Conservation (phyloP, 2,888 invertebrate species). For the Cylindroiulus punctatus region DNA sequence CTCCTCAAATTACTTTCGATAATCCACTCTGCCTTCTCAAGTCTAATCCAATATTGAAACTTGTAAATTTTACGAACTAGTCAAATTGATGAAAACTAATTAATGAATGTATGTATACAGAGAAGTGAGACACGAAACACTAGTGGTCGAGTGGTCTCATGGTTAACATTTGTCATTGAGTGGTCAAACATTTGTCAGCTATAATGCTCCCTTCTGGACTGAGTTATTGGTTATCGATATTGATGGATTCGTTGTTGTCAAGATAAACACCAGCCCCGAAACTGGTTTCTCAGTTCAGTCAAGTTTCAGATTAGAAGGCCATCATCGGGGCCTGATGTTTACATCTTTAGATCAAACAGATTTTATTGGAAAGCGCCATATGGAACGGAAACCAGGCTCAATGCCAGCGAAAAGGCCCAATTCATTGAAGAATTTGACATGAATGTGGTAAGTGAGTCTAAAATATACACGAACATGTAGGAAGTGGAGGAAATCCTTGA, state of each 20-base stretch:
- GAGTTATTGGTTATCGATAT: slow-evolving; percentile 38
- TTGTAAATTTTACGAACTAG: not conserved
- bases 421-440: slow-evolving; percentile 30
- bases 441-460: slow-evolving; percentile 38
- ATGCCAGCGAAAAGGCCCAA: slow-evolving; percentile 19
- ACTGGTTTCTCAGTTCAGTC: not conserved
- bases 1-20: no score
- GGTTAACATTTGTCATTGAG: no score
- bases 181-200: not conserved
- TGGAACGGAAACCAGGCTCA: slow-evolving; percentile 21
- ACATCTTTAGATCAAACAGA: slow-evolving; percentile 15
- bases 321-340: slow-evolving; percentile 14
- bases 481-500: slow-evolving; percentile 21
- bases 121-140: not conserved
- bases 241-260: slow-evolving; percentile 1
- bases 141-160: not conserved
- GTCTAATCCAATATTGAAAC: not conserved
- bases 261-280: not conserved
- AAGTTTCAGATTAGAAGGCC: not conserved
- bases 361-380: slow-evolving; percentile 20
- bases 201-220: not conserved
- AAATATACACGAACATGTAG: not conserved
- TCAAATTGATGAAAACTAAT: not conserved
- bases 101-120: not conserved
- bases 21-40: no score